Conservation (phyloP, 2,113 vertebrate species). For the Solea solea region DNA sequence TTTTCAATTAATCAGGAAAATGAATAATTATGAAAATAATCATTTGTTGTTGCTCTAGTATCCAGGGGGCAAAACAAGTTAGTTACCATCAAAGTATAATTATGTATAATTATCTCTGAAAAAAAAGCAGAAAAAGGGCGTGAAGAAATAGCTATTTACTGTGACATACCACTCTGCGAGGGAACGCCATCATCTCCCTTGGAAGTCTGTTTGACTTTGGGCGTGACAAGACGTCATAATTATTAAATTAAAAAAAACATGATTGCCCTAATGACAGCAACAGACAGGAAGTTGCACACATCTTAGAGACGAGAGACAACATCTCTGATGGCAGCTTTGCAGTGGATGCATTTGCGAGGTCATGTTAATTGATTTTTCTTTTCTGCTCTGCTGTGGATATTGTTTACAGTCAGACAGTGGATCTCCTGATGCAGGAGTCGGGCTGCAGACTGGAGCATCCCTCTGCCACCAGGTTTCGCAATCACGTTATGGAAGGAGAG, state of each 20-base stretch:
- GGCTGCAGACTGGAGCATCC: slow-evolving; percentile 97
- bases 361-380: slow-evolving; percentile 5
- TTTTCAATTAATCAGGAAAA: too few species aligned
- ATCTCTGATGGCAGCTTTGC: neutral
- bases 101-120: too few species aligned
- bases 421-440: slow-evolving; percentile 98
- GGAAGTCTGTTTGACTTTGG: too few species aligned
- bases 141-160: too few species aligned
- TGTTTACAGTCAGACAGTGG: slow-evolving; percentile 92
- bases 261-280: neutral
- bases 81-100: too few species aligned
- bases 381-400: neutral
- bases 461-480: slow-evolving; percentile 97
- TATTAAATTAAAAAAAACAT: neutral
- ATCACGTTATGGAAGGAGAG: slow-evolving; percentile 98
- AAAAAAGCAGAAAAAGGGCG: too few species aligned
- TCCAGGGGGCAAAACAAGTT: too few species aligned
- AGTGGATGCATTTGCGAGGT: neutral
- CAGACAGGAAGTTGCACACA: neutral
- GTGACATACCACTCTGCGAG: too few species aligned
- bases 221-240: neutral
- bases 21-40: too few species aligned
- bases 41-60: too few species aligned
- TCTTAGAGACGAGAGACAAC: neutral
- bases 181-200: too few species aligned